These are phyloP conservation scores for Hesperia comma DNA, from an alignment of 2,888 invertebrate species.

Conservation along the genomic window DNA sequence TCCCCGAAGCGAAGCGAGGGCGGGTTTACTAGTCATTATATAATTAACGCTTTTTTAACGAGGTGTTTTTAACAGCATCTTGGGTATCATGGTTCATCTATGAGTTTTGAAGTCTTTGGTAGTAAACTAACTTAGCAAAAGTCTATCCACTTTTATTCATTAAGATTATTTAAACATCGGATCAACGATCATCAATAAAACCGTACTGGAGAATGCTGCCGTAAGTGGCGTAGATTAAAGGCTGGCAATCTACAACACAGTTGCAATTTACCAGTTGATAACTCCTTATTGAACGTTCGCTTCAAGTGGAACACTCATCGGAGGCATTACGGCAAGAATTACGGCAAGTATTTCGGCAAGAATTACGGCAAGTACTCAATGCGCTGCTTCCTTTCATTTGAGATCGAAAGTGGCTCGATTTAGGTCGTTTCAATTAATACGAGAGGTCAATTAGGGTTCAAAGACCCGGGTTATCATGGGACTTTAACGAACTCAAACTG, in stretches of 20 bases:
- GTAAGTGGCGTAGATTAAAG: too few relatives aligned
- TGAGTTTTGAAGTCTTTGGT: too few relatives aligned
- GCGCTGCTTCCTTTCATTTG: conserved; percentile 25
- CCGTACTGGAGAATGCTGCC: too few relatives aligned
- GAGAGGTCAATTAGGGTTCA: conserved; percentile 33
- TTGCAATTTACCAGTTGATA: conserved; percentile 6
- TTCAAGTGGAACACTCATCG: conserved; percentile 21
- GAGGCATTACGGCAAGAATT: conserved; percentile 15
- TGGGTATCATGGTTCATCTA: too few relatives aligned
- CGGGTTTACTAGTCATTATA: too few relatives aligned
- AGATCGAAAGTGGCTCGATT: conserved; percentile 35
- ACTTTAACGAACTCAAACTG: conserved; percentile 9
- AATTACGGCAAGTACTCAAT: conserved; percentile 28
- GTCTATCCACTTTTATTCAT: too few relatives aligned
- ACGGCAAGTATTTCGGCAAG: conserved; percentile 22
- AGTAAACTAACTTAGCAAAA: too few relatives aligned
- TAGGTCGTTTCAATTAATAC: conserved; percentile 33
- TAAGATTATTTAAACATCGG: too few relatives aligned
- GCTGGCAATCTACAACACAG: not conserved
- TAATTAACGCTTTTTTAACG: too few relatives aligned
- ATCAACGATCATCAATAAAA: too few relatives aligned
- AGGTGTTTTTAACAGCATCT: too few relatives aligned
- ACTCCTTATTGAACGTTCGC: conserved; percentile 3
- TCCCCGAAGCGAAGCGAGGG: too few relatives aligned
- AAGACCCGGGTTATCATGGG: conserved; percentile 25